Evolutionary conservation across 2,113 vertebrate genomes (phyloP).

Genomic region (Myrmecobius fasciatus): DNA sequence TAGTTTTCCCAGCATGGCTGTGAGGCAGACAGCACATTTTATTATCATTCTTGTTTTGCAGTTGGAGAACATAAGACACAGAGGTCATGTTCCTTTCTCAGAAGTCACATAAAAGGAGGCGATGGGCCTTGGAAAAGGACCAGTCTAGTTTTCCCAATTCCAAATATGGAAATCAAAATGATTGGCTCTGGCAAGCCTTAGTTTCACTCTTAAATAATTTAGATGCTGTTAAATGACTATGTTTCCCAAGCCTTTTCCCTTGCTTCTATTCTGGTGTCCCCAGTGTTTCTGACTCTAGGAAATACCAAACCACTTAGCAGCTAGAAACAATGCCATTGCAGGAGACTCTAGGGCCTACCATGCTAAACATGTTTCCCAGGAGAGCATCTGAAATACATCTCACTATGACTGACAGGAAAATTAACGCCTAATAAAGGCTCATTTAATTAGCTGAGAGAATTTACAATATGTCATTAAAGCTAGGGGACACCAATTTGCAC

Average conservation of each 20-base stretch:
- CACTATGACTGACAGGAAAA: neutral
- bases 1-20: neutral
- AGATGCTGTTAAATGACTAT: neutral
- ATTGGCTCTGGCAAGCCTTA: neutral
- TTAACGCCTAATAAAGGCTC: neutral
- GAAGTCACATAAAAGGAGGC: neutral
- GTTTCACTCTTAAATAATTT: constrained; percentile 7
- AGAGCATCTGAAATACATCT: neutral
- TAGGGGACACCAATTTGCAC: neutral
- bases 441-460: constrained; percentile 29
- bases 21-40: neutral
- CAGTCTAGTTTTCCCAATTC: neutral
- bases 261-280: neutral
- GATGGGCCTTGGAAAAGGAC: neutral
- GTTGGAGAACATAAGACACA: neutral
- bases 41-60: neutral
- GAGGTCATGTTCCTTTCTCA: neutral
- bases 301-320: neutral
- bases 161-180: neutral
- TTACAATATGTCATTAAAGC: constrained; percentile 27
- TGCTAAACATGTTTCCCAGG: neutral
- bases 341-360: neutral
- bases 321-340: constrained; percentile 28
- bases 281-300: constrained; percentile 5
- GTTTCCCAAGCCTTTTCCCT: neutral